Percentiles rank a stretch among this genome's conserved stretches.
phyloP scores from a whole-genome alignment of 2,113 vertebrate genomes.

The Lamprotornis superbus region DNA sequence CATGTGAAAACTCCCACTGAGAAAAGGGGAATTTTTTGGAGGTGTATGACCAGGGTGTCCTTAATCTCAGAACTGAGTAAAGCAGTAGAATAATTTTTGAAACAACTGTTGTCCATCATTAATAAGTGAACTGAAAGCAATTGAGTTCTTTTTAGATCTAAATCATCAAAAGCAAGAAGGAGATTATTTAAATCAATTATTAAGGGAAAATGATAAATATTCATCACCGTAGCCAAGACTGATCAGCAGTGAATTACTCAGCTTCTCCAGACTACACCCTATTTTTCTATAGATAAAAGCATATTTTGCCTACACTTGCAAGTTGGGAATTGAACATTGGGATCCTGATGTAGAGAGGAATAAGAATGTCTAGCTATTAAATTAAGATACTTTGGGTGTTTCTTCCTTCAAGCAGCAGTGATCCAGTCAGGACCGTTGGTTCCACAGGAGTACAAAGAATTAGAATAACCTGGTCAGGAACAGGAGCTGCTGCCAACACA shows the following conservation, averaged over 20 bases:
- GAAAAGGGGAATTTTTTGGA: neutral
- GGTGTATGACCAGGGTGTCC: neutral
- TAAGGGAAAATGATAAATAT: slow-evolving; percentile 2
- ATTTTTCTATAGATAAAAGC: slow-evolving; percentile 53
- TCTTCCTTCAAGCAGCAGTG: neutral
- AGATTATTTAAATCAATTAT: neutral
- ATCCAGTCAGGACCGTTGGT: neutral
- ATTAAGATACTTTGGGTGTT: neutral
- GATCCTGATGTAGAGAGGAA: neutral
- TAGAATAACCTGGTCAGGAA: neutral
- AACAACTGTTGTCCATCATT: neutral
- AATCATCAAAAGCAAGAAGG: slow-evolving; percentile 26
- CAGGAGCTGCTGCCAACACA: neutral
- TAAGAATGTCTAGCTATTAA: neutral
- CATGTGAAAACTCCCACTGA: neutral
- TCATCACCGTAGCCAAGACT: slow-evolving; percentile 23
- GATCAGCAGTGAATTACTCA: slow-evolving; percentile 54
- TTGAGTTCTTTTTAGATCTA: slow-evolving; percentile 8
- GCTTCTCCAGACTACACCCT: slow-evolving; percentile 43
- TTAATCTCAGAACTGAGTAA: neutral
- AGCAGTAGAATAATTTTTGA: neutral
- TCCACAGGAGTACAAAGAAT: neutral
- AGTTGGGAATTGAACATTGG: neutral
- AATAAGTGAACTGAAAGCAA: neutral
- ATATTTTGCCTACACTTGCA: slow-evolving; percentile 48